Base-by-base conservation (phyloP, 64 coral and sea anemone species). In the Exaiptasia diaphana region DNA sequence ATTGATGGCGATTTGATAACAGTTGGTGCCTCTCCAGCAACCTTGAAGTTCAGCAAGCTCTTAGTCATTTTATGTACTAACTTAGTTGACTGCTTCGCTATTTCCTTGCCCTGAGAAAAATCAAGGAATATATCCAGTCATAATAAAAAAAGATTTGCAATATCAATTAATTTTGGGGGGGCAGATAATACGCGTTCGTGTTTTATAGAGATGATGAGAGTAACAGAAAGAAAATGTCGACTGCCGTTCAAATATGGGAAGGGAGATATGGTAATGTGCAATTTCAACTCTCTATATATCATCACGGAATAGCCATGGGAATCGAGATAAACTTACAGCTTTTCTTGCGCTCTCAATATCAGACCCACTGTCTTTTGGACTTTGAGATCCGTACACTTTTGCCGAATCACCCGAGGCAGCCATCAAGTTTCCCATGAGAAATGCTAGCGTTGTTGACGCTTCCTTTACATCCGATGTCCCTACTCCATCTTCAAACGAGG, bases 351-450 rank as follows among this genome's bases (percentile, higher is more conserved):
- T 17, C 7, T 31, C 23, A 61, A 27, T 13, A 27, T 61, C 23
- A 11, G 7, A 23, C 23, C 41, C 75, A 18, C 15, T 31, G 36
- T 78, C 75, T 34, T 78, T 78, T 33, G 49, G 22, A 22, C 35
- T 22, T 10, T 5, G 8, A 1, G 17, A 12, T 1, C 75, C 75
- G 35, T 78, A 78, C 37, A 78, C 75, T 38, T 52, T 46, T 27
- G 75, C 75, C 54, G 75, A 78, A 20, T 78, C 75, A 3, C 75
- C 75, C 3, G 75, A 28, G 15, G 75, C 75, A 20, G 75, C 43
- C 33, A 78, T 78, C 14, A 78, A 12, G 48, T 78, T 78, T 0
- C 75, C 75, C 36, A 78, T 53, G 26, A 46, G 33, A 30, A 78
- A 78, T 9, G 34, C 49, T 17, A 78, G 24, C n/a, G 43, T 78